phyloP scores from a whole-genome alignment of 2,113 vertebrate genomes.

The Sphyrna mokarran region DNA sequence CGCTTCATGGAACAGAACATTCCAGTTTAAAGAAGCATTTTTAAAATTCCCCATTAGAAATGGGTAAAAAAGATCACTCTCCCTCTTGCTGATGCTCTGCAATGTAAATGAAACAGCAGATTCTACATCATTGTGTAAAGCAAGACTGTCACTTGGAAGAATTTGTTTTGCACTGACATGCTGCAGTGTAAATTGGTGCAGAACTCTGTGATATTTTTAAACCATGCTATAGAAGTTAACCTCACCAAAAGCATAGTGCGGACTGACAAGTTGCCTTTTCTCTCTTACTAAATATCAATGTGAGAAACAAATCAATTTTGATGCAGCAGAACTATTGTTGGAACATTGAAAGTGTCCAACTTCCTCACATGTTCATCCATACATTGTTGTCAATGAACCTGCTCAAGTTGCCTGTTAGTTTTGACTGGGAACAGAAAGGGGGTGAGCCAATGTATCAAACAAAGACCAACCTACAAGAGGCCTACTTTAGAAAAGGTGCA shows the following conservation, averaged over 20 bases:
- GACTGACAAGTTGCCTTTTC: not conserved
- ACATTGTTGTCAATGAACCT: not conserved
- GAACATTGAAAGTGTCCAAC: not conserved
- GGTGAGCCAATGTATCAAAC: not conserved
- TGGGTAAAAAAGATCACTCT: not conserved
- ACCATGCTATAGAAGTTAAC: not conserved
- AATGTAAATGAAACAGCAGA: not conserved
- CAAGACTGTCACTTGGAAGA: not conserved
- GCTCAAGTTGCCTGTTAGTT: not conserved
- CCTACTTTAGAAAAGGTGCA: not conserved
- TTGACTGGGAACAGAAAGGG: not conserved
- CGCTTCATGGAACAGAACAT: too few species aligned
- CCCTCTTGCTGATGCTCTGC: not conserved
- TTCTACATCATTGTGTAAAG: not conserved
- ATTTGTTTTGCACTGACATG: not conserved
- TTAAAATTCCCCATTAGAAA: not conserved
- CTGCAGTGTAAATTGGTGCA: not conserved
- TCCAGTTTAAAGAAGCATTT: not conserved
- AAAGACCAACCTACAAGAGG: not conserved
- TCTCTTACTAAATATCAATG: not conserved
- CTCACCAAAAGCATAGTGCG: not conserved
- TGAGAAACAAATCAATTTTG: not conserved
- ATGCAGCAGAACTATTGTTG: not conserved
- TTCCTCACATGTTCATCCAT: not conserved
- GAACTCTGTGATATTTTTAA: not conserved